Conservation (phyloP, 2,888 invertebrate species). For the Monochamus alternatus region DNA sequence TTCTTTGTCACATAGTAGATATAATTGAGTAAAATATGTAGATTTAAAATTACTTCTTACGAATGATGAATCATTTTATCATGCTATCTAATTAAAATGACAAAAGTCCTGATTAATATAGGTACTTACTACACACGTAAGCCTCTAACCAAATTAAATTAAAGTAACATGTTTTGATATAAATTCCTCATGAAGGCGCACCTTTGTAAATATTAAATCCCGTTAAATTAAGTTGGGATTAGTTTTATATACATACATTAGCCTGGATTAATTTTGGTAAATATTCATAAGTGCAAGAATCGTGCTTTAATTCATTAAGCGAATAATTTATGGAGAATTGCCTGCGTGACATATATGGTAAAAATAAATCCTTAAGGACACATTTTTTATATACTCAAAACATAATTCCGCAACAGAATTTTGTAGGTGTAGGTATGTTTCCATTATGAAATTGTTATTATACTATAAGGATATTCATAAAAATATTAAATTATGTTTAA, state of each 20-base stretch:
- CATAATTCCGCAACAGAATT: too few relatives aligned
- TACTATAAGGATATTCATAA: too few relatives aligned
- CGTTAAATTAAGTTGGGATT: neutral
- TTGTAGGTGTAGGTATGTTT: too few relatives aligned
- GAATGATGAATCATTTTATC: neutral
- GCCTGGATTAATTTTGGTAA: neutral
- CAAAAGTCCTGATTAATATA: neutral
- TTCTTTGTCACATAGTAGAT: too few relatives aligned
- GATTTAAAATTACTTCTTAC: too few relatives aligned
- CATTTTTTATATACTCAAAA: too few relatives aligned
- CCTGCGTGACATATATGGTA: too few relatives aligned
- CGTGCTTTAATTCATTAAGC: neutral
- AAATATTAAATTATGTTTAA: too few relatives aligned
- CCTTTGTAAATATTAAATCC: slow-evolving; percentile 8
- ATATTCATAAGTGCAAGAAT: neutral
- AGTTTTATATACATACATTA: slow-evolving; percentile 11
- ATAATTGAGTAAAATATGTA: too few relatives aligned
- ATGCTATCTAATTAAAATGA: neutral
- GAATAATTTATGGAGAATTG: neutral
- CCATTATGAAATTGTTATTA: too few relatives aligned
- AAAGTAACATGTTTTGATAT: neutral
- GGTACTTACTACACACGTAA: neutral
- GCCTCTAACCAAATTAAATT: neutral
- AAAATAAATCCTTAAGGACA: too few relatives aligned
- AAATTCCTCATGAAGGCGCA: neutral